Evolutionary conservation across 1,140 invertebrate species (phyloP), one percentile per base, ranked within the genome.

Genomic region (Macrotrachela quadricornifera): DNA sequence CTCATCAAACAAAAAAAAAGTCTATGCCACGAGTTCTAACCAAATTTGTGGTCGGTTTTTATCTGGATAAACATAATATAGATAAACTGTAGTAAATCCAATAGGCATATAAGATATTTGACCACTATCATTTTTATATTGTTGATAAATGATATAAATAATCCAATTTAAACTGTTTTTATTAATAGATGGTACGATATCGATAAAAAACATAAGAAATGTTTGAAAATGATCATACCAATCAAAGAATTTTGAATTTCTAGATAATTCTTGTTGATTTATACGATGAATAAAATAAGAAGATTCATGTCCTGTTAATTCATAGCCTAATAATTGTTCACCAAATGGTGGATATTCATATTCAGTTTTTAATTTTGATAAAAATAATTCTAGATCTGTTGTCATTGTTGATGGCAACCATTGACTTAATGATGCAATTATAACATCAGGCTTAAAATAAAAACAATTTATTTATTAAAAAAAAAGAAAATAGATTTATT

Each of bases 131-230:
- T 72, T 68, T 55, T 73, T 71, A 61, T 80, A 84, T 62, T 81
- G n/a, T n/a, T n/a, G n/a, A n/a, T n/a, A n/a, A n/a, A n/a, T n/a
- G n/a, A n/a, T n/a, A n/a, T n/a, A n/a, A 65, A 83, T 88, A 41
- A 77, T 76, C 87, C 90, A 97, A 57, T 80, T 78, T 21, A 82
- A 77, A 73, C 96, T 90, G 67, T 87, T 82, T 3, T 80, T 74
- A 71, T 94, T 87, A 60, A 95, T 85, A 63, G 82, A 92, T 46
- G 70, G 70, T 12, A 71, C 73, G 46, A 83, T 87, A 75, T 95
- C 90, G 60, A 96, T 84, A 64, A 81, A 95, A 81, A 85, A 95
- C 50, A 94, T 66, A 13, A 92, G 72, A 63, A 94, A 90, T 8
- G 84, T 86, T 71, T 92, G 84, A 54, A 95, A 70, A 54, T 81